Base-by-base conservation (phyloP, 1,140 invertebrate genomes). In the Leucophenga varia region DNA sequence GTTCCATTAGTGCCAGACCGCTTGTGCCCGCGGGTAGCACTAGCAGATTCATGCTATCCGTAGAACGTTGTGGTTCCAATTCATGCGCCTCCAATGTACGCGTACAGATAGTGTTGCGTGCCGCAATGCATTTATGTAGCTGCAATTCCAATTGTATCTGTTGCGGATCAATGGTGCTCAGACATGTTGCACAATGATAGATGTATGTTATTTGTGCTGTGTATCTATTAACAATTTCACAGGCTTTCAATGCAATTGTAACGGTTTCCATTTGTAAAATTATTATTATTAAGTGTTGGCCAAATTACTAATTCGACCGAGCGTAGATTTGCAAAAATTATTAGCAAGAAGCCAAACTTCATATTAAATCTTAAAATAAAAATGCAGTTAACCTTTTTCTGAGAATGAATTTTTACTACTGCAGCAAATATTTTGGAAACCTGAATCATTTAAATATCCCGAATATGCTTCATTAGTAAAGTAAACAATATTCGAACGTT, bases 1-100 rank as follows among this genome's bases (percentile, higher is more conserved):
- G 52, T 19, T 49, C 43, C 6, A 61, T 43, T 5, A 61, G 4
- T 7, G 47, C 34, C 9, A 49, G 39, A 2, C 54, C 49, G 1
- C 28, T 28, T 1, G 25, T 16, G 2, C 41, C 56, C 1, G 35
- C 44, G 0, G 53, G 55, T 18, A 71, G 40, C 1, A 52, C 38
- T 20, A 71, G 69, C 16, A 72, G 57, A 37, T 56, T 72, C 10
- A 57, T 42, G 43, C 61, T 72, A 7, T 49, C 49, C 6, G 52
- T 55, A 5, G 31, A 21, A n/a, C 69, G 59, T 7, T 43, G 3
- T 13, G 64, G 64, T 38, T 72, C 69, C 12, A 47, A 0, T 9
- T 69, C 57, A 12, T 54, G 36, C 1, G 19, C 34, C 28, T 55
- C 58, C 1, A 61, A 14, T 16, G 49, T 60, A 13, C 55, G 44